Evolutionary conservation across 2,797 vertebrate species (phyloP).

Genomic region (Sus cebifrons): DNA sequence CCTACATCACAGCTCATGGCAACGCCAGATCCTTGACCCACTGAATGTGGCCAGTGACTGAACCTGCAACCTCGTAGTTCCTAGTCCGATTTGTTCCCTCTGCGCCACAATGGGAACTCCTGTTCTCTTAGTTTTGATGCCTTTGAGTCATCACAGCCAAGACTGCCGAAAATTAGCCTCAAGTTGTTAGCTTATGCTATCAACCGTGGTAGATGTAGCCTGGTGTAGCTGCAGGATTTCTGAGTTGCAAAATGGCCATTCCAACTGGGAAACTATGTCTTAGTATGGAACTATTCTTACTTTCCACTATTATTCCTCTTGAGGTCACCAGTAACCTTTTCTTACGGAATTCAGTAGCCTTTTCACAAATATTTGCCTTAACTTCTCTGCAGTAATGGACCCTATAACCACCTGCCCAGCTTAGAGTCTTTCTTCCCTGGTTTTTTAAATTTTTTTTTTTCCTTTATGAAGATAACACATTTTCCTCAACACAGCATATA

Average conservation of each 20-base stretch:
- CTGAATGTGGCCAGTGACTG: no score
- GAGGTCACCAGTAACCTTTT: neutral
- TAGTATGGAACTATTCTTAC: neutral
- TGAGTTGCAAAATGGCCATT: neutral
- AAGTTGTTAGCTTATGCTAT: neutral
- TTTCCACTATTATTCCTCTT: neutral
- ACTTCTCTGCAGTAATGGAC: neutral
- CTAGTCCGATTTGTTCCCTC: no score
- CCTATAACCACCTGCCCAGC: neutral
- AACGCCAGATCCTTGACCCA: no score
- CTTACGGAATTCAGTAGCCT: neutral
- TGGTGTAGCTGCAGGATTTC: neutral
- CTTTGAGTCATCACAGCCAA: constrained; percentile 15
- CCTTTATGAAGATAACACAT: neutral
- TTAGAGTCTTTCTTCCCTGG: neutral
- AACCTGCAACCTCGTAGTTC: no score
- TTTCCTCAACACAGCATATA: neutral
- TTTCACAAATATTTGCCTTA: constrained; percentile 51
- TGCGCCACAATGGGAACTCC: no score
- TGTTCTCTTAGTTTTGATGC: constrained; percentile 1
- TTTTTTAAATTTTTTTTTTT: neutral
- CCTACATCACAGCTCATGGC: no score
- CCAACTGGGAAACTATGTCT: neutral
- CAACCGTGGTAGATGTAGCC: neutral
- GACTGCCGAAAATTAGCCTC: constrained; percentile 29